Base-by-base conservation (phyloP, 2,888 invertebrate genomes). In the Sialis lutaria region DNA sequence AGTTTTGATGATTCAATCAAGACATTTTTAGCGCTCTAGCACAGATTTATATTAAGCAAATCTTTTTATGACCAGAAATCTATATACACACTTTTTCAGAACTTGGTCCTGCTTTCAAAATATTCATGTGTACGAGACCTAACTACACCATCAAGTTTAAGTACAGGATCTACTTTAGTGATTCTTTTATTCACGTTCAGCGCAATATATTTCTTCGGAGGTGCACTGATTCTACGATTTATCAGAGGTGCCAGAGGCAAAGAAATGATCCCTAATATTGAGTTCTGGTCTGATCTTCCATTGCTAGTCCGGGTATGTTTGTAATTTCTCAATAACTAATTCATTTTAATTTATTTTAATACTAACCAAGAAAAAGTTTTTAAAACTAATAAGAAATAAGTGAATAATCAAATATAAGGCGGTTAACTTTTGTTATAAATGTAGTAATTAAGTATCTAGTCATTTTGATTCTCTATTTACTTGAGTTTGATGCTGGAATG, bases 201-300 rank as follows among this genome's bases (percentile, higher is more conserved):
- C 2, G 63, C 71, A 33, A 62, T 77, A 50, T 84, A 84, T 58
- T 70, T 82, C 30, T 64, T 78, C 49, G 73, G 77, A 40, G 86
- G 85, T 45, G 71, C 76, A 44, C 60, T 77, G 41, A 69, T 76
- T 1, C 71, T 79, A 58, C 78, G 75, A 58, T 75, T 77, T 58
- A 62, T 80, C 39, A 72, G 80, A 62, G 83, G 83, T 32, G 83
- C 82, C 1, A 72, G 77, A 40, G 84, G 85, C 1, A 62, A 73
- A 49, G 84, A 85, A 65, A 70, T 82, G 55, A 69, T 85, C 54
- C 85, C 86, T 0, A 81, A 86, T 62, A 65, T 79, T 49, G 73
- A 71, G 47, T 84, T 85, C 62, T 85, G 85, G 85, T 64, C 64
- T 6, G 77, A 77, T 49, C 62, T 85, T 50, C 83, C 84, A 4